Base-by-base conservation (phyloP, 2,113 vertebrate genomes). In the Dascyllus trimaculatus region DNA sequence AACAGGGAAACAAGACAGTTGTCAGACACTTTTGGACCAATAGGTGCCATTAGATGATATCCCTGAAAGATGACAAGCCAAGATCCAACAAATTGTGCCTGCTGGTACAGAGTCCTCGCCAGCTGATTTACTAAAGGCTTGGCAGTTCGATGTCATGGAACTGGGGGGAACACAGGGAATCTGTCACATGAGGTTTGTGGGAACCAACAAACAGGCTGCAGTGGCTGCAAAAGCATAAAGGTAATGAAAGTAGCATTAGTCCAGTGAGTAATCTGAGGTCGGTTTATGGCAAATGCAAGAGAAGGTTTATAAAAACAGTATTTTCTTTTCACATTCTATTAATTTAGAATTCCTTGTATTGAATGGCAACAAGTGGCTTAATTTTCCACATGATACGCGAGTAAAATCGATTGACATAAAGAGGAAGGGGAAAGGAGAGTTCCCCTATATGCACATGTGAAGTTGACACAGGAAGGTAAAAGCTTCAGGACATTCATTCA, bases 401-500 rank as follows among this genome's bases (percentile, higher is more conserved):
- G 49, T 48, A 43, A 46, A 65, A 46, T 48, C 11, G 17, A 43
- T 4, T 52, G 54, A 46, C 19, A 29, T 2, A 51, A 19, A 43
- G 40, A 52, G 60, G 49, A 62, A 32, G 19, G 25, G 10, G 32
- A 32, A 24, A 26, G 11, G 52, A 19, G 7, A 45, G 22, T 63
- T 5, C 22, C 26, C 64, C 54, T 71, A 35, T 8, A 35, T 35
- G 57, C 61, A 75, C 38, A 64, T 68, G 45, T 59, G 56, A 71
- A 48, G 25, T 3, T 67, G 62, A 81, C 64, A 66, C 43, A 56
- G 29, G 53, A 38, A 78, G 60, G 79, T 78, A 64, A 79, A 69
- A 77, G 84, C 78, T 75, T 59, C 53, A 58, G 59, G 13, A 38
- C 11, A 11, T 69, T 76, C 69, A 88, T 89, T 89, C 77, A 92